phyloP scores from a whole-genome alignment of 1,140 invertebrate species.

The Drosophila erecta region DNA sequence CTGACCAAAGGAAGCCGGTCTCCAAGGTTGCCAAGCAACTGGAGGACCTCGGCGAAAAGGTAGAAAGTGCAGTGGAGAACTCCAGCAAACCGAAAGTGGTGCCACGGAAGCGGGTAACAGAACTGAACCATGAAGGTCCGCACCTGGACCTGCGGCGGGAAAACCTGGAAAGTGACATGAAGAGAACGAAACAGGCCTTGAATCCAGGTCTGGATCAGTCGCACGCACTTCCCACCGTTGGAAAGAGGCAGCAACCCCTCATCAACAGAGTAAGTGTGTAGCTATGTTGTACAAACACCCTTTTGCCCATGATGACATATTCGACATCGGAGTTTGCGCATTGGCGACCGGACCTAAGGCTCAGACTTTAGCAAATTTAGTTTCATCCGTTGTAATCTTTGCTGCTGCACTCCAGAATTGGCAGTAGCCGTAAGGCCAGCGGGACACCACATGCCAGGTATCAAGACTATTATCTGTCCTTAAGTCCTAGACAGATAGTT shows the following conservation, averaged over 20 bases:
- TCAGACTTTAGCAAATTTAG: slow-evolving; percentile 17
- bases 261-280: slow-evolving; percentile 86
- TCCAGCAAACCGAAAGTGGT: not conserved
- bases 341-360: slow-evolving; percentile 18
- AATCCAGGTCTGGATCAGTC: slow-evolving; percentile 88
- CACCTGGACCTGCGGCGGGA: slow-evolving; percentile 11
- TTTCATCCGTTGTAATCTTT: slow-evolving; percentile 84
- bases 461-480: slow-evolving; percentile 58
- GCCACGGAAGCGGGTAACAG: slow-evolving; percentile 65
- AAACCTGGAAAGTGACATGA: slow-evolving; percentile 87
- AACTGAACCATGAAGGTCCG: not conserved
- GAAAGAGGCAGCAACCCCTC: slow-evolving; percentile 86
- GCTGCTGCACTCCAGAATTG: slow-evolving; percentile 49
- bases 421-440: slow-evolving; percentile 81
- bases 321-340: slow-evolving; percentile 74
- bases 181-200: slow-evolving; percentile 87
- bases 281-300: not conserved
- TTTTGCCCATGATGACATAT: slow-evolving; percentile 67
- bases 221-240: slow-evolving; percentile 87
- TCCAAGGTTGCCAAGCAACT: not conserved
- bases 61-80: not conserved
- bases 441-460: slow-evolving; percentile 57
- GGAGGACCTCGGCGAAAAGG: not conserved
- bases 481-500: slow-evolving; percentile 42
- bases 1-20: not conserved